Percentiles rank a stretch among this genome's conserved stretches.
Evolutionary conservation across 2,797 vertebrate species (phyloP).

Genomic region (Neoniphon sammara): DNA sequence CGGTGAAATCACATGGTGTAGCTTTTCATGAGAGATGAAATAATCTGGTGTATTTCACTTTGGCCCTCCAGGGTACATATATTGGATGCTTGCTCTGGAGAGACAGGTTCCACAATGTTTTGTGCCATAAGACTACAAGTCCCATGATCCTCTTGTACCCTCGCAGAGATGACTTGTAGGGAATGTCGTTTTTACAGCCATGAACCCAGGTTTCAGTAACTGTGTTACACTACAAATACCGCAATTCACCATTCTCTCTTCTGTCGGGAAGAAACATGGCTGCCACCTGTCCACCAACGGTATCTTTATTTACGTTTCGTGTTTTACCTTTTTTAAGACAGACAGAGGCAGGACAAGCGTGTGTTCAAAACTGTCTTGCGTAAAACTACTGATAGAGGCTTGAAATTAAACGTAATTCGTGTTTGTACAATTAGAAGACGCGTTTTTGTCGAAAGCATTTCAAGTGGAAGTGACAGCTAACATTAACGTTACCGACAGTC

Average conservation of each 20-base stretch:
- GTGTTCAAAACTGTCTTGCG: background rate
- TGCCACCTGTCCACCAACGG: constrained; percentile 74
- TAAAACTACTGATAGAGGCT: background rate
- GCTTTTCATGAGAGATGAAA: background rate
- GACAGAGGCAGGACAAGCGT: constrained; percentile 34
- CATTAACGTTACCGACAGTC: constrained; percentile 9
- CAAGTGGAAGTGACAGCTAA: background rate
- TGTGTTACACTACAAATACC: constrained; percentile 74
- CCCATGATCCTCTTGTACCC: constrained; percentile 15
- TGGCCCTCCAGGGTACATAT: constrained; percentile 22
- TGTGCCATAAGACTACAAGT: constrained; percentile 28
- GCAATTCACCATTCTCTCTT: constrained; percentile 68
- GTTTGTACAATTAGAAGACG: background rate
- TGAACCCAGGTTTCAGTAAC: no score
- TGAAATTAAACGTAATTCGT: background rate
- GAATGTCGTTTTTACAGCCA: constrained; percentile 41
- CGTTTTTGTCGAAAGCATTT: background rate
- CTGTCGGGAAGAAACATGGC: constrained; percentile 80
- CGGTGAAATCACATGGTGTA: no score
- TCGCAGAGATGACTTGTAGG: background rate
- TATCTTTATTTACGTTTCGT: constrained; percentile 78
- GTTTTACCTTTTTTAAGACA: constrained; percentile 52
- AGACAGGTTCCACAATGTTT: constrained; percentile 1
- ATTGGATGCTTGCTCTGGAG: background rate
- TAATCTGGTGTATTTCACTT: background rate